Evolutionary conservation across 2,888 invertebrate genomes (phyloP).

Genomic region (Cosmopolites sordidus): DNA sequence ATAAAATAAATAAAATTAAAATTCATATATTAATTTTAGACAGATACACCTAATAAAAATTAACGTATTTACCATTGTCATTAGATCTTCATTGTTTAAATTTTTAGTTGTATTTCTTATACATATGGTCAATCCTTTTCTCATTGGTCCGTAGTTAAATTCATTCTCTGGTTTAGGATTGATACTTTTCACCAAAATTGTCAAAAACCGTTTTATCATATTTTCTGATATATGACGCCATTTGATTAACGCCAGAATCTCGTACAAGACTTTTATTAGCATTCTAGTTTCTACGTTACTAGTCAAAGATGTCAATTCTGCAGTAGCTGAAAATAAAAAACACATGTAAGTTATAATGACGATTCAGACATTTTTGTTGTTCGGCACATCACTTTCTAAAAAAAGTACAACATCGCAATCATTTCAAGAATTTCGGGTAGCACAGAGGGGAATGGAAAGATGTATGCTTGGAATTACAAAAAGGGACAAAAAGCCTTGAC

Average conservation of each 20-base stretch:
- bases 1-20: too few relatives aligned
- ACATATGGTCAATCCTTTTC: constrained; percentile 55
- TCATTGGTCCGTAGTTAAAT: constrained; percentile 44
- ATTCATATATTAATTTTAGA: too few relatives aligned
- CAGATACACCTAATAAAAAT: too few relatives aligned
- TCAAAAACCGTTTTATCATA: constrained; percentile 46
- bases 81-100: constrained; percentile 49
- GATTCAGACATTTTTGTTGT: too few relatives aligned
- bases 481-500: too few relatives aligned
- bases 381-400: too few relatives aligned
- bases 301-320: constrained; percentile 18
- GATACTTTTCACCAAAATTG: constrained; percentile 51
- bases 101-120: constrained; percentile 53
- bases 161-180: constrained; percentile 31
- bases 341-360: too few relatives aligned
- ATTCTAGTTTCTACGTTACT: constrained; percentile 18
- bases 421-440: too few relatives aligned
- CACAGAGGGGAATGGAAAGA: too few relatives aligned
- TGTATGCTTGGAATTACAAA: too few relatives aligned
- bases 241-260: constrained; percentile 48
- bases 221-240: constrained; percentile 50
- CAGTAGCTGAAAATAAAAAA: constrained; percentile 17
- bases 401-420: too few relatives aligned
- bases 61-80: constrained; percentile 48
- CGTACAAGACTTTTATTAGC: constrained; percentile 47